These are phyloP conservation scores for Menidia beryllina DNA, from an alignment of 2,113 vertebrate species.

Conservation along the genomic window DNA sequence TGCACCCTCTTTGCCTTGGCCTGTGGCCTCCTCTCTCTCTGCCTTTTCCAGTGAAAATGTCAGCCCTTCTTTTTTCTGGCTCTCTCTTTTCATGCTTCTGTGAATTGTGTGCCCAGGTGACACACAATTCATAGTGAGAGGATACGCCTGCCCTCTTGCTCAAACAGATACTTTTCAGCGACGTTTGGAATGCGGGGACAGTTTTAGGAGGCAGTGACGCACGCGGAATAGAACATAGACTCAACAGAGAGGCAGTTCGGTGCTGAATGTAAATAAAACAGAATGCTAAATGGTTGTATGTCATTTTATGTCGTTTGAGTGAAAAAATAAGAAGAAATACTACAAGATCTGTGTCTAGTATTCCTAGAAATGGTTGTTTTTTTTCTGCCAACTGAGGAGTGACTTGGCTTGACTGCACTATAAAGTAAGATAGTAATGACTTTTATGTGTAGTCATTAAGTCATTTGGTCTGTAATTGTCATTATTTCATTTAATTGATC, in stretches of 20 bases:
- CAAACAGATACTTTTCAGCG: conserved; percentile 13
- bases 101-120: conserved; percentile 51
- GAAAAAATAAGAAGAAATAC: too few relatives aligned
- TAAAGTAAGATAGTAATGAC: too few relatives aligned
- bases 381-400: too few relatives aligned
- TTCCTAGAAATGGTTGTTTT: too few relatives aligned
- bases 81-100: conserved; percentile 32
- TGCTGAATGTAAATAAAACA: background rate
- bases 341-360: too few relatives aligned
- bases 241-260: background rate
- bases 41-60: conserved; percentile 81
- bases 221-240: background rate
- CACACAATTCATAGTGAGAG: conserved; percentile 33
- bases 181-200: conserved; percentile 7
- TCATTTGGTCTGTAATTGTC: too few relatives aligned
- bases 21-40: conserved; percentile 68
- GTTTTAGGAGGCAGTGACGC: conserved; percentile 2
- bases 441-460: too few relatives aligned
- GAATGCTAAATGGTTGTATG: background rate
- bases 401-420: too few relatives aligned
- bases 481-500: too few relatives aligned
- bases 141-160: background rate
- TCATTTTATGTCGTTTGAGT: too few relatives aligned
- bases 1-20: conserved; percentile 66
- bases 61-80: conserved; percentile 50